phyloP scores from a whole-genome alignment of 2,888 invertebrate species.

The Lapara coniferarum region DNA sequence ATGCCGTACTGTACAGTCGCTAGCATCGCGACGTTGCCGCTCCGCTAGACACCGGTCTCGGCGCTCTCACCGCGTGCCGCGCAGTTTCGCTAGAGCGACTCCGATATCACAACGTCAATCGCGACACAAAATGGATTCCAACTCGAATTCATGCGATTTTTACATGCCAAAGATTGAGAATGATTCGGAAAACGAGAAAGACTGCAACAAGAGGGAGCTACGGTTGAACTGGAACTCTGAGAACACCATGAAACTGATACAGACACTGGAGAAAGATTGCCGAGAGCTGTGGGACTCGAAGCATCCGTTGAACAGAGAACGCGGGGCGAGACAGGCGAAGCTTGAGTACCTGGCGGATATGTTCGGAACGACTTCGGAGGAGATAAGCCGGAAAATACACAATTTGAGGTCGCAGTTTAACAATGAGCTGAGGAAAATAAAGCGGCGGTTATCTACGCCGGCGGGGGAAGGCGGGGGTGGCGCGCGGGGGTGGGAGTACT shows the following conservation, averaged over 20 bases:
- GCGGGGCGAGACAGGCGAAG: constrained; percentile 56
- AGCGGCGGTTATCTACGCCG: constrained; percentile 52
- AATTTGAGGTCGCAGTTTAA: constrained; percentile 75
- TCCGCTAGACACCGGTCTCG: constrained; percentile 69
- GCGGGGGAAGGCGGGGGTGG: constrained; percentile 42
- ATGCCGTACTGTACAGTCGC: constrained; percentile 13
- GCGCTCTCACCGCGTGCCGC: constrained; percentile 57
- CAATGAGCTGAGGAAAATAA: constrained; percentile 73
- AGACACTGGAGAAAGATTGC: constrained; percentile 65
- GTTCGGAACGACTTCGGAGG: constrained; percentile 68
- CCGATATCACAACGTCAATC: constrained; percentile 58
- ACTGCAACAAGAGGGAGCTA: constrained; percentile 44
- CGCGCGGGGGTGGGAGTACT: constrained; percentile 74
- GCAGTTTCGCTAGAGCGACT: constrained; percentile 79
- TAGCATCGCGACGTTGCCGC: constrained; percentile 63
- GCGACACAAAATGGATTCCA: constrained; percentile 64
- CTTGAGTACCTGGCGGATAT: constrained; percentile 64
- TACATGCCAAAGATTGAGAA: constrained; percentile 66
- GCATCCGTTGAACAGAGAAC: constrained; percentile 62
- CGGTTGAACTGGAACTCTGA: constrained; percentile 64
- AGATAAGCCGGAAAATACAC: constrained; percentile 72
- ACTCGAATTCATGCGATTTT: constrained; percentile 63
- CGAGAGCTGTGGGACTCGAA: constrained; percentile 71
- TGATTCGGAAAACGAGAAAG: constrained; percentile 58
- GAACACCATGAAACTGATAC: constrained; percentile 67